Conservation (phyloP, 35 echinoderm and acorn worm species). For the Patiria miniata region DNA sequence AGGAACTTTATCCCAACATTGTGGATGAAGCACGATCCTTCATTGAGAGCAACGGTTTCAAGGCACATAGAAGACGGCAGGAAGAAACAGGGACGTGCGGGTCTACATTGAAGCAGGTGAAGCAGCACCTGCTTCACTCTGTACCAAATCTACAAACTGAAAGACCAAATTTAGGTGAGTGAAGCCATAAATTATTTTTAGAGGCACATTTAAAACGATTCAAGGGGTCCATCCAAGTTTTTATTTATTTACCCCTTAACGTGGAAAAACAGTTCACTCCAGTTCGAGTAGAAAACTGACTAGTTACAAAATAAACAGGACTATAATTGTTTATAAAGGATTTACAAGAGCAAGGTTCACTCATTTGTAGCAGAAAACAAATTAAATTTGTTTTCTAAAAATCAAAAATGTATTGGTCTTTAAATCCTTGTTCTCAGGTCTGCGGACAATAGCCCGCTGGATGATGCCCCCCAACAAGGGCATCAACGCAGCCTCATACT, state of each 20-base stretch:
- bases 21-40: conserved; percentile 41
- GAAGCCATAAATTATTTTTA: no score
- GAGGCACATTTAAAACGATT: no score
- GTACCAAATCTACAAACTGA: conserved; percentile 29
- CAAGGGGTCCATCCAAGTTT: no score
- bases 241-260: no score
- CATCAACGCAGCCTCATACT: neutral
- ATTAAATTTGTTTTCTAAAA: no score
- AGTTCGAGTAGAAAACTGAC: no score
- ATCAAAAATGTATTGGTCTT: no score
- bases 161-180: conserved; percentile 37
- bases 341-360: no score
- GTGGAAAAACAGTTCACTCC: no score
- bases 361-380: no score
- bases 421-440: neutral
- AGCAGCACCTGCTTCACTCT: conserved; percentile 35
- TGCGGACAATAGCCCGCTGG: neutral
- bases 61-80: conserved; percentile 59
- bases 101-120: conserved; percentile 49
- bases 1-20: conserved; percentile 31
- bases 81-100: conserved; percentile 55
- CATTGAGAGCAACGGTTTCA: conserved; percentile 66
- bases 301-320: no score
- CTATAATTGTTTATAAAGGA: no score
- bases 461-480: neutral